Conservation (phyloP, 2,113 vertebrate species). For the Rattus norvegicus region GRCr8 NC_086034.1:49424001-49424500, state of each 20-base stretch:
- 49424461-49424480: neutral
- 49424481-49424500: neutral
- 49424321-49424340: neutral
- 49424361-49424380: neutral
- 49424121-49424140: conserved; percentile 47
- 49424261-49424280: neutral
- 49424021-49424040: conserved; percentile 34
- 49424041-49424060: neutral
- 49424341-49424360: neutral
- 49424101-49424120: conserved; percentile 8
- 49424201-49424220: neutral
- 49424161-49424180: conserved; percentile 26
- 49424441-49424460: neutral
- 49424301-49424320: neutral
- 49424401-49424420: neutral
- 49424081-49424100: neutral
- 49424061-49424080: conserved; percentile 11
- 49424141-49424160: neutral
- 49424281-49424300: conserved; percentile 15
- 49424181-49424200: conserved; percentile 29
- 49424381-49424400: too few relatives aligned
- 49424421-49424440: neutral
- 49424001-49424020: neutral
- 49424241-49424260: neutral
- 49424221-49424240: neutral